A percentile compares a stretch with the other conserved stretches of the same genome.
Evolutionary conservation across 1,140 invertebrate genomes (phyloP).

Genomic region (Drosophila subpulchrella): DNA sequence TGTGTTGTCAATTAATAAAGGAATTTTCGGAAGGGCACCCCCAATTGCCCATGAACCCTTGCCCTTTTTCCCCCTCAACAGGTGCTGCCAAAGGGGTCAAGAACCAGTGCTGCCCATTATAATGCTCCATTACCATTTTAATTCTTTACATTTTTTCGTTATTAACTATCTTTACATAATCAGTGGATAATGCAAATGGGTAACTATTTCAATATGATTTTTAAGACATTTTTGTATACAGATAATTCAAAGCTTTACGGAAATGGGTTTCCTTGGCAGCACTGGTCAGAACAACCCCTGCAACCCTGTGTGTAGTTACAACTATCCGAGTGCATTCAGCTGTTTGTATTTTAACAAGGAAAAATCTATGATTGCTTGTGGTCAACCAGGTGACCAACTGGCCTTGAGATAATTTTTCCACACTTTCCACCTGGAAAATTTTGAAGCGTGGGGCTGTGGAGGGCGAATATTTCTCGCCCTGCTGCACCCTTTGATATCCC

Average conservation of each 20-base stretch:
- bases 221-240: neutral
- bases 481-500: conserved; percentile 70
- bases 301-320: neutral
- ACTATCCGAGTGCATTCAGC: conserved; percentile 65
- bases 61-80: conserved; percentile 51
- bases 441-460: neutral
- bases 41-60: conserved; percentile 32
- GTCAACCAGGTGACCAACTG: conserved; percentile 65
- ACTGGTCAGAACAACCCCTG: conserved; percentile 19
- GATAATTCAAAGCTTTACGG: neutral
- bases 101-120: neutral
- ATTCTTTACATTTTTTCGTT: neutral
- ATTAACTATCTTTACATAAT: neutral
- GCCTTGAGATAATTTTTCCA: conserved; percentile 52
- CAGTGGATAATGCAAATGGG: neutral
- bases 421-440: conserved; percentile 39
- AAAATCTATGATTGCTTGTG: conserved; percentile 16
- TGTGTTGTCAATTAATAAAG: conserved; percentile 76
- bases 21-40: conserved; percentile 52
- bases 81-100: conserved; percentile 30
- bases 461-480: conserved; percentile 42
- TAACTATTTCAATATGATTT: neutral
- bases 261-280: neutral
- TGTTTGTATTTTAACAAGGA: conserved; percentile 69
- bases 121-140: neutral